phyloP scores from a whole-genome alignment of 2,888 invertebrate genomes.

The Pyralis farinalis region DNA sequence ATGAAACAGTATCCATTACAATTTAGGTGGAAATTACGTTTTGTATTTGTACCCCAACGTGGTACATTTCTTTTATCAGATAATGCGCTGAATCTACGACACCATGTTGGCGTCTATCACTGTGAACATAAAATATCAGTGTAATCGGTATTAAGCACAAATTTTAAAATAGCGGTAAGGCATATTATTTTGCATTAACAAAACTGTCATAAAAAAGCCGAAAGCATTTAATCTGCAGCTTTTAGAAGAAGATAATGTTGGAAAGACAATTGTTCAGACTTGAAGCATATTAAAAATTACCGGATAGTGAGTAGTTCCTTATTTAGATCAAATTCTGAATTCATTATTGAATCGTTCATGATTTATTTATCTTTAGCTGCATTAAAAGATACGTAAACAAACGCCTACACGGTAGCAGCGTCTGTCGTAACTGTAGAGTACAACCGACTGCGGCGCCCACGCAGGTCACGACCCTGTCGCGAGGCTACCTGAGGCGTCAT shows the following conservation, averaged over 20 bases:
- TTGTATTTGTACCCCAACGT: slow-evolving; percentile 26
- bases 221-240: not conserved
- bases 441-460: slow-evolving; percentile 28
- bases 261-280: too few relatives aligned
- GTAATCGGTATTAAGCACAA: not conserved
- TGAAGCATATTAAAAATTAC: too few relatives aligned
- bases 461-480: slow-evolving; percentile 24
- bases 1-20: not conserved
- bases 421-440: slow-evolving; percentile 12
- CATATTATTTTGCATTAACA: too few relatives aligned
- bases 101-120: not conserved
- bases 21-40: slow-evolving; percentile 5
- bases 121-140: not conserved
- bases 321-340: too few relatives aligned
- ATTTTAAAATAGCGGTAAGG: not conserved
- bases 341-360: too few relatives aligned
- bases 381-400: slow-evolving; percentile 17
- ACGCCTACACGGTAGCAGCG: slow-evolving; percentile 16
- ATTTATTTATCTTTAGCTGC: too few relatives aligned
- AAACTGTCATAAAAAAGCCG: not conserved
- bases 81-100: not conserved
- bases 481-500: not conserved
- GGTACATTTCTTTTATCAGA: slow-evolving; percentile 7
- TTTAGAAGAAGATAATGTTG: too few relatives aligned
- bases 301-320: too few relatives aligned